phyloP scores from a whole-genome alignment of 2,888 invertebrate genomes.

The Corbicula japonica region DNA sequence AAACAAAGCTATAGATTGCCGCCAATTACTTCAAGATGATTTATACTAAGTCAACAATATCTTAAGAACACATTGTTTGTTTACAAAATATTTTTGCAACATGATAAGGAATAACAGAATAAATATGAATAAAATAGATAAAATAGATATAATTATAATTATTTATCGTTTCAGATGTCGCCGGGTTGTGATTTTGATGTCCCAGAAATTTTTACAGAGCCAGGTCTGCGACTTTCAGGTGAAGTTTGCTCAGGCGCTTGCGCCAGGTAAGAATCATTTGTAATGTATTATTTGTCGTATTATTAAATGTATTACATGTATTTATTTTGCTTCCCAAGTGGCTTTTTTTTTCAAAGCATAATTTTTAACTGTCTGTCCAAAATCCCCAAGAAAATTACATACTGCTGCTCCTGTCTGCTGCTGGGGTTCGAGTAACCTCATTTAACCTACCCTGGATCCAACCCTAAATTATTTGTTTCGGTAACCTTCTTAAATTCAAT shows the following conservation, averaged over 20 bases:
- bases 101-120: neutral
- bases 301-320: neutral
- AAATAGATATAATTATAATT: neutral
- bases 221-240: constrained; percentile 92
- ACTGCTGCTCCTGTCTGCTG: neutral
- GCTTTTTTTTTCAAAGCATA: neutral
- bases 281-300: neutral
- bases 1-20: too few relatives aligned
- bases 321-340: neutral
- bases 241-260: constrained; percentile 93
- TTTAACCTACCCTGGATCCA: neutral
- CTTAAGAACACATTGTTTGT: too few relatives aligned
- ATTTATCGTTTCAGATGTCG: constrained; percentile 89
- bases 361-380: too few relatives aligned
- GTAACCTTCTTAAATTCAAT: neutral
- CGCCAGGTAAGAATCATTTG: constrained; percentile 88
- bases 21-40: too few relatives aligned
- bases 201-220: constrained; percentile 92
- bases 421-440: neutral
- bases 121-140: neutral
- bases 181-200: constrained; percentile 92
- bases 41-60: neutral
- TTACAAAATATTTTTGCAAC: neutral
- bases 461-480: neutral
- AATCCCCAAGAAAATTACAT: too few relatives aligned